Evolutionary conservation across 2,888 invertebrate genomes (phyloP).

Genomic region (Lydus trimaculatus): DNA sequence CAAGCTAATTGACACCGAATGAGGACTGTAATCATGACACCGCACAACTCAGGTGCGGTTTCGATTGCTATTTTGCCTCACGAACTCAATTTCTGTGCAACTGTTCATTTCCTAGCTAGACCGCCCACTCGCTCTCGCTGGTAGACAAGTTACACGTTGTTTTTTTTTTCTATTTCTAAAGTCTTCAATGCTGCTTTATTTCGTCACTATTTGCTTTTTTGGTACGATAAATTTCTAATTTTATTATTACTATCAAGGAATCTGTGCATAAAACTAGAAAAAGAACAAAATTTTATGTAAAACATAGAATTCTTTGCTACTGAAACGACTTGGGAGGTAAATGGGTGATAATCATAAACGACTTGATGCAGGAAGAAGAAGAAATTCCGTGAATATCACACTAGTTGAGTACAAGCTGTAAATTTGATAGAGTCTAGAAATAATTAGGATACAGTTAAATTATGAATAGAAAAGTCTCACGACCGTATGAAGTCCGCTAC

Average conservation of each 20-base stretch:
- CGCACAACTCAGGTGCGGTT: constrained; percentile 55
- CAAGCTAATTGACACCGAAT: constrained; percentile 60
- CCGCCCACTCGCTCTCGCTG: constrained; percentile 30
- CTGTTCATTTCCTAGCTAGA: constrained; percentile 50
- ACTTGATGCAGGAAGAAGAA: not conserved
- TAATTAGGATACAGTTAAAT: not conserved
- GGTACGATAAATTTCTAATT: not conserved
- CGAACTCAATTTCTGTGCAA: constrained; percentile 58
- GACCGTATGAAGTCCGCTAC: not conserved
- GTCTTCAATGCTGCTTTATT: constrained; percentile 1
- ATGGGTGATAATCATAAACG: not conserved
- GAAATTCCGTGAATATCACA: not conserved
- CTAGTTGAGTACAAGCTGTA: not conserved
- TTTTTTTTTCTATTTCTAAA: not conserved
- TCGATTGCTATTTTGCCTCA: constrained; percentile 58
- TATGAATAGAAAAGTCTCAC: not conserved
- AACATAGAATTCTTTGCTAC: not conserved
- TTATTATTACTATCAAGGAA: not conserved
- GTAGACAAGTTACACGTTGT: constrained; percentile 16
- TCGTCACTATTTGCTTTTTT: not conserved
- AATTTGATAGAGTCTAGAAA: not conserved
- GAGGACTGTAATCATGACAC: constrained; percentile 59
- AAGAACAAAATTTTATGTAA: not conserved
- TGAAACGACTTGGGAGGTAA: not conserved
- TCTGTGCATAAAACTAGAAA: not conserved